These are phyloP conservation scores for Willisornis vidua DNA, from an alignment of 2,113 vertebrate genomes.

Conservation along the genomic window DNA sequence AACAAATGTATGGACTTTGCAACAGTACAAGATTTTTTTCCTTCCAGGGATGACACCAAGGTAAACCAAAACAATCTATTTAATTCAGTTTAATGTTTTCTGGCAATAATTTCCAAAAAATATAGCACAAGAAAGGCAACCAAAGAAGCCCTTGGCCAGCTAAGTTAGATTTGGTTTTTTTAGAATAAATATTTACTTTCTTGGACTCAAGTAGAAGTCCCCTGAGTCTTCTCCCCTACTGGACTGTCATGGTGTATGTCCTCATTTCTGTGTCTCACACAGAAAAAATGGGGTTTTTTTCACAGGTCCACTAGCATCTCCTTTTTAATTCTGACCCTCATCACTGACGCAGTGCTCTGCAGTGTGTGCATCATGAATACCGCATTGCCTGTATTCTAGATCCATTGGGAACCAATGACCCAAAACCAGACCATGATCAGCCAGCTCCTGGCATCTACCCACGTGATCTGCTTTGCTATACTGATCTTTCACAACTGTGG, in stretches of 20 bases:
- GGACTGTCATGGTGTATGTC: neutral
- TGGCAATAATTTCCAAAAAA: neutral
- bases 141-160: neutral
- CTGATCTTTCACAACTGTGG: neutral
- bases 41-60: neutral
- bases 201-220: neutral
- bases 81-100: neutral
- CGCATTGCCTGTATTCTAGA: neutral
- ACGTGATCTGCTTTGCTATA: neutral
- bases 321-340: neutral
- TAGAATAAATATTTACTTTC: neutral
- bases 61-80: neutral
- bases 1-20: neutral
- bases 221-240: neutral
- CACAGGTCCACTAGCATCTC: neutral
- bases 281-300: neutral
- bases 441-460: neutral
- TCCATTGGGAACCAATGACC: neutral
- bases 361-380: neutral
- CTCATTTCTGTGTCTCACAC: neutral
- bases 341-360: neutral
- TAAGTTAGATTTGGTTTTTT: neutral
- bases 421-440: neutral
- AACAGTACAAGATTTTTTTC: neutral
- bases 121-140: neutral